Percentiles rank a stretch among this genome's conserved stretches.
Evolutionary conservation across 2,113 vertebrate genomes (phyloP).

Genomic region (Seriola rivoliana): DNA sequence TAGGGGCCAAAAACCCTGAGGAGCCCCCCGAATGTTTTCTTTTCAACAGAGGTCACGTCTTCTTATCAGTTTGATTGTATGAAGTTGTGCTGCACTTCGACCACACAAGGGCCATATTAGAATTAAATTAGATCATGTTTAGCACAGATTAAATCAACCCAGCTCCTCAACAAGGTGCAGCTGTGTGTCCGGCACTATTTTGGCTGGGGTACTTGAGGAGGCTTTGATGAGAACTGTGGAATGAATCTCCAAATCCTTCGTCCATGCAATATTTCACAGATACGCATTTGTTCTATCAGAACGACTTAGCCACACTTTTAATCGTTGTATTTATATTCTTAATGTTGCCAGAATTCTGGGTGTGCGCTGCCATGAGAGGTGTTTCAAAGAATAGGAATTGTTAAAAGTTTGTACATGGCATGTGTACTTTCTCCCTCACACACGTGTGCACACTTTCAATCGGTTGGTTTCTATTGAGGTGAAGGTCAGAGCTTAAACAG

Average conservation of each 20-base stretch:
- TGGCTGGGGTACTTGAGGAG: conserved; percentile 64
- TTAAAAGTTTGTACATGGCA: conserved; percentile 36
- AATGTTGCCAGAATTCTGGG: conserved; percentile 33
- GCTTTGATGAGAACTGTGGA: conserved; percentile 75
- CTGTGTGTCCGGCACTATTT: conserved; percentile 75
- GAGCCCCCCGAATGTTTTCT: conserved; percentile 3
- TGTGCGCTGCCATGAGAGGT: conserved; percentile 29
- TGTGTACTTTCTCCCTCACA: neutral
- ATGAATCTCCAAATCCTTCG: conserved; percentile 56
- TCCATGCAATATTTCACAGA: conserved; percentile 51
- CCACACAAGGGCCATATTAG: conserved; percentile 77
- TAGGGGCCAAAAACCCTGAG: neutral
- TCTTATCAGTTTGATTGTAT: conserved; percentile 64
- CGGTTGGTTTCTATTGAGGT: conserved; percentile 54
- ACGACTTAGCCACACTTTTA: conserved; percentile 43
- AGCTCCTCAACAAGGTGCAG: conserved; percentile 71
- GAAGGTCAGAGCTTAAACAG: conserved; percentile 57
- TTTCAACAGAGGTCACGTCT: conserved; percentile 43
- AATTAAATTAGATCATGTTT: conserved; percentile 81
- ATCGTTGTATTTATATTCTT: conserved; percentile 39
- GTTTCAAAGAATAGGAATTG: conserved; percentile 55
- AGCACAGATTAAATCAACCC: conserved; percentile 78
- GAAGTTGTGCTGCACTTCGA: conserved; percentile 45
- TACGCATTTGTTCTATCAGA: conserved; percentile 58
- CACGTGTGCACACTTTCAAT: conserved; percentile 27